A percentile compares a stretch with the other conserved stretches of the same genome.
These are phyloP conservation scores for Polylopha cassiicola DNA, from an alignment of 2,888 invertebrate genomes.

Conservation along the genomic window DNA sequence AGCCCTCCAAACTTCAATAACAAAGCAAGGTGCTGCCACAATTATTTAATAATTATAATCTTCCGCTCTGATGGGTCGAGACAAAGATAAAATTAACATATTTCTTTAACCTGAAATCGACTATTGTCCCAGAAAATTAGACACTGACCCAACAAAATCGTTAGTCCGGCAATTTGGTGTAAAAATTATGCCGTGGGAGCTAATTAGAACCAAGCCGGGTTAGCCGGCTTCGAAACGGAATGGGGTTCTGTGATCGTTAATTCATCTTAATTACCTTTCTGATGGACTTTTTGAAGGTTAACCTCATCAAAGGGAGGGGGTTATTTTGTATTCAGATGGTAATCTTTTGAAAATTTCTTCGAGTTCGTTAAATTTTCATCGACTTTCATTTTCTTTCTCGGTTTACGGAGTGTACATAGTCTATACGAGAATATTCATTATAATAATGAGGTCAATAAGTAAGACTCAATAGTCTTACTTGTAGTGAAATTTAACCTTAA, in stretches of 20 bases:
- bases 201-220: conserved; percentile 49
- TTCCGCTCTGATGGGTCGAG: conserved; percentile 62
- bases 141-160: conserved; percentile 59
- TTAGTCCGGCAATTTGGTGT: conserved; percentile 58
- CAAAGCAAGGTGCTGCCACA: conserved; percentile 51
- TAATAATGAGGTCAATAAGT: too few species aligned
- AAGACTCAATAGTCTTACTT: too few species aligned
- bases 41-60: conserved; percentile 72
- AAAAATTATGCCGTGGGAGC: conserved; percentile 62
- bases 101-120: conserved; percentile 65
- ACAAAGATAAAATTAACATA: conserved; percentile 73
- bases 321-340: conserved; percentile 44
- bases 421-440: too few species aligned
- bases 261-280: conserved; percentile 61
- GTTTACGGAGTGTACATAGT: too few species aligned
- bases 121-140: conserved; percentile 72
- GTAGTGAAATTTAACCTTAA: not conserved
- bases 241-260: conserved; percentile 50
- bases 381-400: not conserved
- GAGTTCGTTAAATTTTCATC: not conserved
- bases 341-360: conserved; percentile 26
- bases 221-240: conserved; percentile 28
- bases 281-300: conserved; percentile 46
- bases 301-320: conserved; percentile 38
- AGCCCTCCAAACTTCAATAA: conserved; percentile 40